Conservation (phyloP, 2,113 vertebrate genomes). For the Forbesichthys agassizii region DNA sequence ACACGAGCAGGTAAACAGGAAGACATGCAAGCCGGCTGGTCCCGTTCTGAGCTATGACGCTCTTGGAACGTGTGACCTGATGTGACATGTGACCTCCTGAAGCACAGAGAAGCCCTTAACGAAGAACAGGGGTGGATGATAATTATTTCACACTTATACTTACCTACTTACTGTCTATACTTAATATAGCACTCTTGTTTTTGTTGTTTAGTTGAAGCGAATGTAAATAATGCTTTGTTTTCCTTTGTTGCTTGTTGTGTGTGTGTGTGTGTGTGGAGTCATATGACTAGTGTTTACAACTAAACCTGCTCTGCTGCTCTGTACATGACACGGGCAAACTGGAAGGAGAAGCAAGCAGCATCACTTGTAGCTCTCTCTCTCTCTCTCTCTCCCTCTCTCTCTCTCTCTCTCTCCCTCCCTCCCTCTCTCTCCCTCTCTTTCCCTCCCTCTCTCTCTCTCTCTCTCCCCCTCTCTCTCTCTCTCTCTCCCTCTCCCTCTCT, state of each 20-base stretch:
- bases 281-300: slow-evolving; percentile 6
- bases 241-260: too few relatives aligned
- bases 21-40: slow-evolving; percentile 16
- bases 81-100: slow-evolving; percentile 1
- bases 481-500: slow-evolving; percentile 8
- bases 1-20: slow-evolving; percentile 61
- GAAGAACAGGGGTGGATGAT: too few relatives aligned
- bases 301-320: slow-evolving; percentile 5
- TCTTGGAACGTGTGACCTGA: neutral
- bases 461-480: neutral
- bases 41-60: slow-evolving; percentile 25
- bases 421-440: slow-evolving; percentile 21
- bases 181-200: too few relatives aligned
- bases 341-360: slow-evolving; percentile 18
- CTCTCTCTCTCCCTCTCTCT: slow-evolving; percentile 11
- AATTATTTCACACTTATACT: too few relatives aligned
- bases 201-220: too few relatives aligned
- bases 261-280: too few relatives aligned
- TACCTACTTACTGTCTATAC: too few relatives aligned
- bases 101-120: neutral
- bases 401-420: slow-evolving; percentile 26
- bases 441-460: neutral
- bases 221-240: too few relatives aligned
- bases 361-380: slow-evolving; percentile 12
- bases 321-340: slow-evolving; percentile 17